phyloP scores from a whole-genome alignment of 2,888 invertebrate species.

The Siphlonurus alternatus region DNA sequence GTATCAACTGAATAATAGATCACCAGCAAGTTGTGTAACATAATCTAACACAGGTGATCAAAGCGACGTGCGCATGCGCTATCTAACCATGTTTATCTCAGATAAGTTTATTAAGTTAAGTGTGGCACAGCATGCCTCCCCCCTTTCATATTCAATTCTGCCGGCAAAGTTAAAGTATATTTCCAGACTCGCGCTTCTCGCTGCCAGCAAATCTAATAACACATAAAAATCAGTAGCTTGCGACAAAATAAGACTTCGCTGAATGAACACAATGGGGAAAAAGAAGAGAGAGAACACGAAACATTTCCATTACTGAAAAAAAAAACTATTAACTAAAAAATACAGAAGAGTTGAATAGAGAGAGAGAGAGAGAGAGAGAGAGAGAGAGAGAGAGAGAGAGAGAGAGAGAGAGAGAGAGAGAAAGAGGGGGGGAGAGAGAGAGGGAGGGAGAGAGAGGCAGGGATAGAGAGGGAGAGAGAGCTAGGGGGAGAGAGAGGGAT shows the following conservation, averaged over 20 bases:
- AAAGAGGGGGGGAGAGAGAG: neutral
- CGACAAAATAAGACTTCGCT: neutral
- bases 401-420: neutral
- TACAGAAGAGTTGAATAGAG: neutral
- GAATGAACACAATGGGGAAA: neutral
- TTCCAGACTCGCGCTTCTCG: neutral
- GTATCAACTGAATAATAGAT: too few relatives aligned
- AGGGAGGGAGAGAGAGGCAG: neutral
- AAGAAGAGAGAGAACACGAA: neutral
- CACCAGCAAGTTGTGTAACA: too few relatives aligned
- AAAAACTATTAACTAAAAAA: neutral
- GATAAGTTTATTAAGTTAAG: neutral
- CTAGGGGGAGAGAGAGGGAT: neutral
- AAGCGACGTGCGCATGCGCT: neutral
- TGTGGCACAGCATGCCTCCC: neutral
- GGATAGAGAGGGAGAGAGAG: neutral
- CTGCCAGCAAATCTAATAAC: neutral
- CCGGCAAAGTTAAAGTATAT: neutral
- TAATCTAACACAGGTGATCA: too few relatives aligned
- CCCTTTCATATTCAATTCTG: neutral
- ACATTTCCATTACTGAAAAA: neutral
- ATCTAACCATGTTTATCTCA: neutral
- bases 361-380: neutral
- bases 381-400: neutral
- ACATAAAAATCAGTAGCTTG: neutral